phyloP scores from a whole-genome alignment of 1,140 invertebrate genomes.

The Leptestheria dahalacensis region DNA sequence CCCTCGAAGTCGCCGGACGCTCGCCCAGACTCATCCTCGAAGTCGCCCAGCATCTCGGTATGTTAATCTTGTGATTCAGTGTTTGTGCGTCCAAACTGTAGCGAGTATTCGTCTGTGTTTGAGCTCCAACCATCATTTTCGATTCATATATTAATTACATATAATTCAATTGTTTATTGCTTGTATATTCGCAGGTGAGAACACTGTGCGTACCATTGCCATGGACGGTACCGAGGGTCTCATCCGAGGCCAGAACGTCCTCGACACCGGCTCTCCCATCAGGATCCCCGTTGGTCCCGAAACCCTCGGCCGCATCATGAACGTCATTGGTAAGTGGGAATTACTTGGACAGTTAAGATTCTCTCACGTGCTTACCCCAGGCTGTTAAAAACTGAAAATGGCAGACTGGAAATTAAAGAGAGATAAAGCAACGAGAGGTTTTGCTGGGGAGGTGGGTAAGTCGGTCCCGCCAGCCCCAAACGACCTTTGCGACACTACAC shows the following conservation, averaged over 20 bases:
- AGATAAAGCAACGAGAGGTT: neutral
- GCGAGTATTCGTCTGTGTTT: too few species aligned
- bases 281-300: constrained; percentile 92
- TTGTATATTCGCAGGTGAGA: constrained; percentile 56
- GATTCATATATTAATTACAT: too few species aligned
- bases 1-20: constrained; percentile 78
- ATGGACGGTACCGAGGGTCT: constrained; percentile 99
- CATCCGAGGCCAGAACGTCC: constrained; percentile 76
- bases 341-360: neutral
- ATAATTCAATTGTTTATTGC: neutral
- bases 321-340: constrained; percentile 62
- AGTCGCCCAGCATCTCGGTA: constrained; percentile 73
- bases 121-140: too few species aligned
- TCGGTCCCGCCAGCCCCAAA: neutral
- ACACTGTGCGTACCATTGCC: constrained; percentile 90
- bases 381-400: neutral
- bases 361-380: constrained; percentile 8
- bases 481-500: neutral
- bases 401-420: constrained; percentile 3
- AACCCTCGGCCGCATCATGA: constrained; percentile 92
- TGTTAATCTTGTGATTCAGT: too few species aligned
- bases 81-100: too few species aligned
- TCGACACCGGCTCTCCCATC: constrained; percentile 88
- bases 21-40: constrained; percentile 57
- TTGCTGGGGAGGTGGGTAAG: neutral